A percentile compares a stretch with the other conserved stretches of the same genome.
These are phyloP conservation scores for Matsumurasca onukii DNA, from an alignment of 1,140 invertebrate species.

Conservation along the genomic window DNA sequence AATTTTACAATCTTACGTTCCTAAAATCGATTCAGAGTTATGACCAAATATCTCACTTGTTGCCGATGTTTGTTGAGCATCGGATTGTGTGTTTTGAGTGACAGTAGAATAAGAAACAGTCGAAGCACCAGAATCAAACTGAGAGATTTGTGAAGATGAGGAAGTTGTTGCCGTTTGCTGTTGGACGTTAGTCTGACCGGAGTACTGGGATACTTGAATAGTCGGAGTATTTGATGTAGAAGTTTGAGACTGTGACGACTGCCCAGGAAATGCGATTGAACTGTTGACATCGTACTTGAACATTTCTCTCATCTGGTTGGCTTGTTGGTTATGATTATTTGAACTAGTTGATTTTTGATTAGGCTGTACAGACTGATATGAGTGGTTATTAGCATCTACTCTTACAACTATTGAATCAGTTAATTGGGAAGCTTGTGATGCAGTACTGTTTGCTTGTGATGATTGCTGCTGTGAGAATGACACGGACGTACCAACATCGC, in stretches of 20 bases:
- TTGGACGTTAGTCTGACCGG: too few relatives aligned
- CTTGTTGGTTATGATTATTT: constrained; percentile 28
- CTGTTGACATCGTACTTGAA: constrained; percentile 41
- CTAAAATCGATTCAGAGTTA: too few relatives aligned
- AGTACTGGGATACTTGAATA: too few relatives aligned
- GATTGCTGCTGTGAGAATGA: constrained; percentile 20
- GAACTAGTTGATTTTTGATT: constrained; percentile 27
- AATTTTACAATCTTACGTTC: too few relatives aligned
- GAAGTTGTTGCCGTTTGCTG: background rate
- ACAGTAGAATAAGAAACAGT: background rate
- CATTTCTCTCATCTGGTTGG: constrained; percentile 35
- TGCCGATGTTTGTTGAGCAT: too few relatives aligned
- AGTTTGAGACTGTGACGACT: constrained; percentile 32
- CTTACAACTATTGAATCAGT: too few relatives aligned
- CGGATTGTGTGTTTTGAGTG: constrained; percentile 7
- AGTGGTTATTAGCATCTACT: too few relatives aligned
- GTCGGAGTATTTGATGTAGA: too few relatives aligned
- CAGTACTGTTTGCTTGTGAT: too few relatives aligned
- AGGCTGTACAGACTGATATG: too few relatives aligned
- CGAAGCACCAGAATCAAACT: constrained; percentile 2
- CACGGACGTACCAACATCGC: constrained; percentile 2
- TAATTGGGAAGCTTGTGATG: too few relatives aligned
- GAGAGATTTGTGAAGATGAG: background rate
- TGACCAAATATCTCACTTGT: too few relatives aligned
- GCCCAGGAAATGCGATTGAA: constrained; percentile 40